phyloP scores from a whole-genome alignment of 2,113 vertebrate genomes.

The Protobothrops flavoviridis region DNA sequence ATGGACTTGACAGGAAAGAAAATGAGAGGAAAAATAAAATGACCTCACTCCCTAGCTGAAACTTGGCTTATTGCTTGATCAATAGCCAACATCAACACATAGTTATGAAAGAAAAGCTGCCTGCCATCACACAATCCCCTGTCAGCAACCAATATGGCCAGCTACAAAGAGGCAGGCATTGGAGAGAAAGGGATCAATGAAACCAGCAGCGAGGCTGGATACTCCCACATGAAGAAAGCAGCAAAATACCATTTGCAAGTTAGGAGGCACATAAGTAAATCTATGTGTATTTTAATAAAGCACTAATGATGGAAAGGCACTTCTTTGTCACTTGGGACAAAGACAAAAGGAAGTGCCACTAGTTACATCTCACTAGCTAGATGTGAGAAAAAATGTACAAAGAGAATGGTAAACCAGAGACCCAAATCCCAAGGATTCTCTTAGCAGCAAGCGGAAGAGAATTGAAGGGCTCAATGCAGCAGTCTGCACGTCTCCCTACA shows the following conservation, averaged over 20 bases:
- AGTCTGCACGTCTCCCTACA: constrained; percentile 1
- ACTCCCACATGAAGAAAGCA: background rate
- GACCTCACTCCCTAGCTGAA: background rate
- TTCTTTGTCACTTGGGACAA: background rate
- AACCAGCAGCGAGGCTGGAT: background rate
- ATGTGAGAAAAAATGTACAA: constrained; percentile 11
- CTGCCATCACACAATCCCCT: background rate
- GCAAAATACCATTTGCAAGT: background rate
- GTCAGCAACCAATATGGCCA: background rate
- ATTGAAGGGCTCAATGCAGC: background rate
- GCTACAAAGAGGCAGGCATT: background rate
- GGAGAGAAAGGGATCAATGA: background rate
- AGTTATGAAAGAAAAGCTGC: background rate
- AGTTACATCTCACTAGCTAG: constrained; percentile 14
- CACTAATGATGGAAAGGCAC: constrained; percentile 9
- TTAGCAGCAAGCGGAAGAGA: constrained; percentile 10
- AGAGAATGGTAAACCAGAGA: constrained; percentile 17
- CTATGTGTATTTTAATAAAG: constrained; percentile 20
- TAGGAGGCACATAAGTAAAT: background rate
- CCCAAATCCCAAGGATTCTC: constrained; percentile 22
- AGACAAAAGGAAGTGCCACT: constrained; percentile 10
- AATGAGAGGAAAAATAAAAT: constrained; percentile 10
- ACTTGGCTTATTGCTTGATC: constrained; percentile 1
- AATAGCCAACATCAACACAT: background rate
- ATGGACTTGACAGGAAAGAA: background rate